phyloP scores from a whole-genome alignment of 1,140 invertebrate species.

The Leptopilina clavipes region DNA sequence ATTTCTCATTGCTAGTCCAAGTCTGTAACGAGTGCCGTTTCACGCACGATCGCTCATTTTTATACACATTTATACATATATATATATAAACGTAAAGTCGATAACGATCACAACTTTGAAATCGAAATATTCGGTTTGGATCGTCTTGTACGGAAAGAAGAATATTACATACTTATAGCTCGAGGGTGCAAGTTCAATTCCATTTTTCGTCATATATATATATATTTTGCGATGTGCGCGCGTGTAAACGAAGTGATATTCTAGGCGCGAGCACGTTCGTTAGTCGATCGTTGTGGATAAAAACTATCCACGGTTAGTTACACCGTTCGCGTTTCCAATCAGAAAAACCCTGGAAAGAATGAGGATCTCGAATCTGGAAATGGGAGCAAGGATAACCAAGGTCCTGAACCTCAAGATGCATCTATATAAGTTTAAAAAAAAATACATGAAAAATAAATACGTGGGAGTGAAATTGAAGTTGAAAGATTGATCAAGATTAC shows the following conservation, averaged over 20 bases:
- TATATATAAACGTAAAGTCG: conserved; percentile 4
- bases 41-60: conserved; percentile 54
- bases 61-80: not conserved
- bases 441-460: not conserved
- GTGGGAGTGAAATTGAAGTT: conserved; percentile 4
- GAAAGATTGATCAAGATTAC: conserved; percentile 16
- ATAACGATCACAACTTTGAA: conserved; percentile 19
- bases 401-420: conserved; percentile 19
- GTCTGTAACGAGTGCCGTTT: conserved; percentile 47
- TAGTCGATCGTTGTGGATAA: conserved; percentile 61
- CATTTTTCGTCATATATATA: not conserved
- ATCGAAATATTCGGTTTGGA: conserved; percentile 12
- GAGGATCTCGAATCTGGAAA: conserved; percentile 18
- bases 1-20: conserved; percentile 47
- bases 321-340: conserved; percentile 65
- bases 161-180: conserved; percentile 2
- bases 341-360: conserved; percentile 36
- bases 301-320: conserved; percentile 67
- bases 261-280: conserved; percentile 60
- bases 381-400: not conserved
- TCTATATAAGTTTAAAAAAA: conserved; percentile 9
- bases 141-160: conserved; percentile 4
- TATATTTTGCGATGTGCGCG: not conserved
- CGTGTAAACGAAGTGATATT: conserved; percentile 61
- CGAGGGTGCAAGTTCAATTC: conserved; percentile 20